phyloP scores from a whole-genome alignment of 2,888 invertebrate species.

The Diogma glabrata region DNA sequence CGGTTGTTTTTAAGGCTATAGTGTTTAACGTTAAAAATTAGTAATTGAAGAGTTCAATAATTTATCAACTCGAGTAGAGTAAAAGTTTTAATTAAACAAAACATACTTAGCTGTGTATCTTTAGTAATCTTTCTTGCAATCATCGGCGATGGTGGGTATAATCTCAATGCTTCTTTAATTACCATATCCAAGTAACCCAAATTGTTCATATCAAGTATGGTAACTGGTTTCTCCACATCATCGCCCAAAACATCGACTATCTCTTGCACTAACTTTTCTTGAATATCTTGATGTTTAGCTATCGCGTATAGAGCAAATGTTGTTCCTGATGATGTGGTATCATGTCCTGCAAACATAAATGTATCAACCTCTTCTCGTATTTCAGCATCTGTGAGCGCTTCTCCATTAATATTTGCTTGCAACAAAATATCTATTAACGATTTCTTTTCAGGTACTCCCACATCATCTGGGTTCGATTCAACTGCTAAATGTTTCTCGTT shows the following conservation, averaged over 20 bases:
- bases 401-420: conserved; percentile 43
- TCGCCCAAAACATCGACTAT: conserved; percentile 23
- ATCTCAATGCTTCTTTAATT: conserved; percentile 50
- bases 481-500: conserved; percentile 14
- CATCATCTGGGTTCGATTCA: conserved; percentile 21
- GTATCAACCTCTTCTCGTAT: conserved; percentile 59
- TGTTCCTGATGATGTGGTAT: conserved; percentile 29
- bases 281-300: conserved; percentile 27
- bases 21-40: too few species aligned
- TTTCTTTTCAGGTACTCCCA: conserved; percentile 44
- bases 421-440: conserved; percentile 55
- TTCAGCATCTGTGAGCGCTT: conserved; percentile 42
- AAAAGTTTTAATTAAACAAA: too few species aligned
- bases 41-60: too few species aligned
- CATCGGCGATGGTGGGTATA: conserved; percentile 53
- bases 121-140: conserved; percentile 44
- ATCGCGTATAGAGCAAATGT: conserved; percentile 25
- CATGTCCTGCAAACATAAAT: conserved; percentile 51
- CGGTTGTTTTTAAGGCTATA: too few species aligned
- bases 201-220: conserved; percentile 21
- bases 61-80: too few species aligned
- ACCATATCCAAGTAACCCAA: conserved; percentile 44
- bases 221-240: conserved; percentile 20
- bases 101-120: conserved; percentile 41
- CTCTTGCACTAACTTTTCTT: conserved; percentile 26